Base-by-base conservation (phyloP, 2,113 vertebrate genomes). In the Chaetodon trifascialis region DNA sequence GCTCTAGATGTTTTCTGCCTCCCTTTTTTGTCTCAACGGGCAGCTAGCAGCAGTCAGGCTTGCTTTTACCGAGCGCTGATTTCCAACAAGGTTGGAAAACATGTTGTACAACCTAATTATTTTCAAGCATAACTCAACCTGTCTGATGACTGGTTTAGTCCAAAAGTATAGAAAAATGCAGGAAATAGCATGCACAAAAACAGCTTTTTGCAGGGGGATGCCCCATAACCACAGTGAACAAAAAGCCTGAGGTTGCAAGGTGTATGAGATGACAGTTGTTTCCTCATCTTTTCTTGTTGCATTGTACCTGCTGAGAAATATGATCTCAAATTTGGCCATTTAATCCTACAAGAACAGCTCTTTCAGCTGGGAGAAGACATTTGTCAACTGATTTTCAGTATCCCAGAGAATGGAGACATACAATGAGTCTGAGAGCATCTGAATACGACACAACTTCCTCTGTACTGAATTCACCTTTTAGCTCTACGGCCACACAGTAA, bases 271-370 rank as follows among this genome's bases (percentile, higher is more conserved):
- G 42, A n/a, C 9, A n/a, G 30, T 38, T n/a, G 19, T 16, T 14
- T 40, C 7, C 36, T 59, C 3, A 38, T 30, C 51, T 17, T 73
- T 23, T 68, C 54, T 42, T 59, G 34, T 46, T 66, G 19, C 4
- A 56, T 7, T 60, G 15, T 59, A 63, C n/a, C 44, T 66, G 36
- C 66, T 30, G 71, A 44, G 60, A 47, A 55, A 60, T 67, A 19
- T 62, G 36, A 81, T 60, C 44, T 54, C 4, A 38, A 65, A 51
- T 73, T 15, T 2, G 0, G 23, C 4, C 44, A 66, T 12, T 44
- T 36, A 21, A 46, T 42, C 42, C 51, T 34, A 21, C 34, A 17
- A 15, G 21, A 77, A 71, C 30, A 19, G 23, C 36, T 60, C 8
- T 54, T 60, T 60, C 44, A 65, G 14, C 5, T 19, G 52, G 16